Percentiles rank a stretch among this genome's conserved stretches.
phyloP scores from a whole-genome alignment of 2,113 vertebrate genomes.

The Semicossyphus pulcher region DNA sequence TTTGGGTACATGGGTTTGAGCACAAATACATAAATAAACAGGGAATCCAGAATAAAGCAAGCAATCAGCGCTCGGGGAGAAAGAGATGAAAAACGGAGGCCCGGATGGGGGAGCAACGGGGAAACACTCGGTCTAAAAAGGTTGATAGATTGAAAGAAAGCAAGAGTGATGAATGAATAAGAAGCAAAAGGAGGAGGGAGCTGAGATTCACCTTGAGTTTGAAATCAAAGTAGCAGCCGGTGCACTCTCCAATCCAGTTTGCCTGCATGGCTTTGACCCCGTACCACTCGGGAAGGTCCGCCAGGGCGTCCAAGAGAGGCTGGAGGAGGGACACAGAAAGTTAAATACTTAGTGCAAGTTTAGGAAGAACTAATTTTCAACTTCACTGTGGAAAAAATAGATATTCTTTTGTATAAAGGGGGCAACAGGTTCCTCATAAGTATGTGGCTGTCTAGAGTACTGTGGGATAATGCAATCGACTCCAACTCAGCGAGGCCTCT shows the following conservation, averaged over 20 bases:
- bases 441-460: slow-evolving; percentile 15
- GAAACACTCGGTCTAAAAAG: slow-evolving; percentile 5
- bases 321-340: slow-evolving; percentile 64
- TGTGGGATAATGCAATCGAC: slow-evolving; percentile 40
- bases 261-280: slow-evolving; percentile 98
- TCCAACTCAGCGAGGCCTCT: slow-evolving; percentile 35
- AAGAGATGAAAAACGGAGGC: slow-evolving; percentile 38
- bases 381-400: slow-evolving; percentile 13
- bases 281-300: slow-evolving; percentile 94
- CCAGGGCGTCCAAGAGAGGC: slow-evolving; percentile 90
- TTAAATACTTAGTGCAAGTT: slow-evolving; percentile 33
- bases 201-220: slow-evolving; percentile 88
- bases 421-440: slow-evolving; percentile 15
- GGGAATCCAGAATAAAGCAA: slow-evolving; percentile 27
- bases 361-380: slow-evolving; percentile 24
- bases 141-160: slow-evolving; percentile 33
- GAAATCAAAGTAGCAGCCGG: slow-evolving; percentile 93
- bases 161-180: slow-evolving; percentile 42
- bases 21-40: slow-evolving; percentile 27
- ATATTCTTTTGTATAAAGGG: not conserved
- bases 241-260: slow-evolving; percentile 96
- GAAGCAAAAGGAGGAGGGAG: slow-evolving; percentile 13
- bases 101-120: not conserved
- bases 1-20: slow-evolving; percentile 23
- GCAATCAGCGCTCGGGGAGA: slow-evolving; percentile 40